These are phyloP conservation scores for Thereva nobilitata DNA, from an alignment of 2,888 invertebrate species.

Conservation along the genomic window DNA sequence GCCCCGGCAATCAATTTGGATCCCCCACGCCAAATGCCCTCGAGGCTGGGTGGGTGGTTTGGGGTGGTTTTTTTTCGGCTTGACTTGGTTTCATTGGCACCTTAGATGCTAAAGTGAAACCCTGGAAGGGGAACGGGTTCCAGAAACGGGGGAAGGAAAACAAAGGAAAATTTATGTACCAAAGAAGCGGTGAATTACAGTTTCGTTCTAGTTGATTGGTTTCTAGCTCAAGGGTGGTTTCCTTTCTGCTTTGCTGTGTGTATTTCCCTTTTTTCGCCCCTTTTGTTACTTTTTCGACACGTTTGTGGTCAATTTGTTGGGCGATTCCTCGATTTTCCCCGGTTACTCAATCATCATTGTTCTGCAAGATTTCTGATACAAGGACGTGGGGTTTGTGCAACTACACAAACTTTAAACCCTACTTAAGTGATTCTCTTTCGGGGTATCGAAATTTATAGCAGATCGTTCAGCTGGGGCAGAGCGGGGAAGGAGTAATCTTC, in stretches of 20 bases:
- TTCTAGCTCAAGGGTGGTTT: conserved; percentile 19
- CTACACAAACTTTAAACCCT: background rate
- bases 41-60: background rate
- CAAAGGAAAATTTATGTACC: conserved; percentile 40
- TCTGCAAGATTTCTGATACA: conserved; percentile 1
- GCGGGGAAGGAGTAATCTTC: too few relatives aligned
- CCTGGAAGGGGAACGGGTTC: conserved; percentile 9
- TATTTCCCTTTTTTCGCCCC: background rate
- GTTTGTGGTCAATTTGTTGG: conserved; percentile 32
- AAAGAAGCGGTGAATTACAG: conserved; percentile 40
- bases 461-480: too few relatives aligned
- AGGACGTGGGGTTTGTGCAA: background rate
- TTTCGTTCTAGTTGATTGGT: conserved; percentile 41
- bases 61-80: conserved; percentile 15
- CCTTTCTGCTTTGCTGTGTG: conserved; percentile 9
- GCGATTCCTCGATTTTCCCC: background rate
- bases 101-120: background rate
- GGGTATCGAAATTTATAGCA: too few relatives aligned
- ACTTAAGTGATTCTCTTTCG: too few relatives aligned
- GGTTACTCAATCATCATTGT: background rate
- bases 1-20: conserved; percentile 38
- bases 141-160: conserved; percentile 15
- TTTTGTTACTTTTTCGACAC: conserved; percentile 27
- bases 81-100: conserved; percentile 26
- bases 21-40: background rate